These are phyloP conservation scores for Ethmia dodecea DNA, from an alignment of 2,888 invertebrate genomes.

Conservation along the genomic window DNA sequence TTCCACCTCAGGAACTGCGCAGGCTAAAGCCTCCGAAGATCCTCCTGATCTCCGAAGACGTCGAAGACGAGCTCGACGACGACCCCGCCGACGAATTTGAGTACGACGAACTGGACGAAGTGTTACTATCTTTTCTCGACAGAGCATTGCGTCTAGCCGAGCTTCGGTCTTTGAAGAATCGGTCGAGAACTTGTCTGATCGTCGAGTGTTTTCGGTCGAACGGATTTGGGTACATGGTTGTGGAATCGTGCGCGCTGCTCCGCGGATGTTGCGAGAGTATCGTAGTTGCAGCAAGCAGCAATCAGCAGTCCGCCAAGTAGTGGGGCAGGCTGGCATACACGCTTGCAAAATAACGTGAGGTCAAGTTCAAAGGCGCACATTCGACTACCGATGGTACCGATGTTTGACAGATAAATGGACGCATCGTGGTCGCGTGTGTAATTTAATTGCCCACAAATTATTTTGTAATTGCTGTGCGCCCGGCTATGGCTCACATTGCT, in stretches of 20 bases:
- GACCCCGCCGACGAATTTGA: constrained; percentile 17
- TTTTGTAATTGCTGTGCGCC: no score
- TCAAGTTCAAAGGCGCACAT: constrained; percentile 39
- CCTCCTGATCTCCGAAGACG: constrained; percentile 24
- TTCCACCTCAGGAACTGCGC: constrained; percentile 25
- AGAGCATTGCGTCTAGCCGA: constrained; percentile 36
- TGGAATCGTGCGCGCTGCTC: constrained; percentile 32
- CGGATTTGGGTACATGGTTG: constrained; percentile 81
- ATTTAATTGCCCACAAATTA: no score
- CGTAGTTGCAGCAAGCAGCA: constrained; percentile 4
- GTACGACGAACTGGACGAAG: constrained; percentile 36
- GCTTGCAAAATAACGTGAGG: constrained; percentile 32
- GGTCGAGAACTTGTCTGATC: constrained; percentile 81
- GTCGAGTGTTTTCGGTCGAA: constrained; percentile 84
- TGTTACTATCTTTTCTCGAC: constrained; percentile 43
- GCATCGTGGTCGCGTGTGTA: no score
- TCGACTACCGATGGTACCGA: not conserved
- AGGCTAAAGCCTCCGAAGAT: constrained; percentile 23
- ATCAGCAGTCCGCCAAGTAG: constrained; percentile 6
- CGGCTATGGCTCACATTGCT: no score
- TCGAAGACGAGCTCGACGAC: not conserved
- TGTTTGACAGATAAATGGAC: not conserved
- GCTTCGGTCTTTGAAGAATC: constrained; percentile 66
- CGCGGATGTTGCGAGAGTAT: constrained; percentile 24
- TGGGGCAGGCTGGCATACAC: constrained; percentile 6